Percentiles rank a stretch among this genome's conserved stretches.
Conservation (phyloP, 2,888 invertebrate genomes). For the Noctua comes region DNA sequence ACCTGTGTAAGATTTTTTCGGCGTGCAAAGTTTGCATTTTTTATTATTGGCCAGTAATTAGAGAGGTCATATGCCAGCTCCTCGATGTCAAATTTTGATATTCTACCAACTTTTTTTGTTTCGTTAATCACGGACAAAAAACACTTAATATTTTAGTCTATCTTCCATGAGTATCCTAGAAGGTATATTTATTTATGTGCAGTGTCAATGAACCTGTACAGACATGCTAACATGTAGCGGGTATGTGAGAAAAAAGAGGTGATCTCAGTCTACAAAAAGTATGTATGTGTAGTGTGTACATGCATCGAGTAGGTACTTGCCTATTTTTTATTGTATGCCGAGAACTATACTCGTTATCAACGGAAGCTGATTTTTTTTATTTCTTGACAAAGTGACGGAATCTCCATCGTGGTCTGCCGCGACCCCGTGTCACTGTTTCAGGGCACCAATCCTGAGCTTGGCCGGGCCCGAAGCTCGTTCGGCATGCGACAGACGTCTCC, state of each 20-base stretch:
- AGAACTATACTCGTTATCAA: background rate
- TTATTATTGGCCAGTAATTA: background rate
- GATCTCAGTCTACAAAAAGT: conserved; percentile 51
- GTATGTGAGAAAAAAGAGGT: conserved; percentile 43
- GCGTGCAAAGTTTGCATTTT: no score
- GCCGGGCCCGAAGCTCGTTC: no score
- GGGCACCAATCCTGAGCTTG: no score
- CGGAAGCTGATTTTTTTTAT: background rate
- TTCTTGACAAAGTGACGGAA: background rate
- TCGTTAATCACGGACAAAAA: conserved; percentile 35
- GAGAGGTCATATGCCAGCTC: conserved; percentile 26
- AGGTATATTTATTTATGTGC: conserved; percentile 32
- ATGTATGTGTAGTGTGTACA: conserved; percentile 7
- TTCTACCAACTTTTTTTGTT: conserved; percentile 26
- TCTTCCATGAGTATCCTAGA: conserved; percentile 17
- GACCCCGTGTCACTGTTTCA: no score
- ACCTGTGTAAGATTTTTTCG: no score
- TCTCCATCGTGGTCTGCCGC: no score
- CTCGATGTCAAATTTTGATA: conserved; percentile 27
- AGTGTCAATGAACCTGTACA: conserved; percentile 50
- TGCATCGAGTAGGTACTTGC: conserved; percentile 6
- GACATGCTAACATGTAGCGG: conserved; percentile 47
- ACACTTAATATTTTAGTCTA: conserved; percentile 15
- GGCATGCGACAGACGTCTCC: no score
- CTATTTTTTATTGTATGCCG: background rate